Evolutionary conservation across 1,140 invertebrate genomes (phyloP).

Genomic region (Drosophila tani): DNA sequence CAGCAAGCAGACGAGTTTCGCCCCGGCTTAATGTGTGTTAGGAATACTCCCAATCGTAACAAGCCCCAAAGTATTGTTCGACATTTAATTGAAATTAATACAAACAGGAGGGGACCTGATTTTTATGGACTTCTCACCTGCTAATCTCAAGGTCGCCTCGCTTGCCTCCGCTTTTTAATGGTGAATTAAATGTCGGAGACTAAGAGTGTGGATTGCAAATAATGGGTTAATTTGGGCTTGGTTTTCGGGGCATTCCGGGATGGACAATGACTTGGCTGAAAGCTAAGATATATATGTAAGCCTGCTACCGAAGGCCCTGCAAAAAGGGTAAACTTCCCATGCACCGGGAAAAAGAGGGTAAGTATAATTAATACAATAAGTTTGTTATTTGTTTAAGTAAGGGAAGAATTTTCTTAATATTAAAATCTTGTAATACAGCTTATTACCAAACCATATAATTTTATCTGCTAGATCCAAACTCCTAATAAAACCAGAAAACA

Average conservation of each 20-base stretch:
- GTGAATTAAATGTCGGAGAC: slow-evolving; percentile 42
- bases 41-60: slow-evolving; percentile 58
- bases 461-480: background rate
- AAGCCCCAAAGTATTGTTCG: slow-evolving; percentile 41
- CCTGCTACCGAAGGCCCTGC: background rate
- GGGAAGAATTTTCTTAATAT: too few species aligned
- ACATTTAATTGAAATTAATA: slow-evolving; percentile 59
- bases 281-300: background rate
- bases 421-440: background rate
- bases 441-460: background rate
- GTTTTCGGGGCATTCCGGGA: slow-evolving; percentile 23
- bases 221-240: slow-evolving; percentile 35
- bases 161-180: slow-evolving; percentile 24
- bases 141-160: slow-evolving; percentile 63
- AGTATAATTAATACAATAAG: too few species aligned
- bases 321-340: slow-evolving; percentile 17
- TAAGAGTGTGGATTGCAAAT: slow-evolving; percentile 26
- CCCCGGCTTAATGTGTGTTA: slow-evolving; percentile 40
- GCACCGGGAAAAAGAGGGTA: background rate
- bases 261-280: slow-evolving; percentile 31
- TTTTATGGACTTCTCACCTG: slow-evolving; percentile 65
- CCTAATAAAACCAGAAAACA: background rate
- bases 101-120: slow-evolving; percentile 25
- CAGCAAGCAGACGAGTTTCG: slow-evolving; percentile 57
- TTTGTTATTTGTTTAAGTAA: too few species aligned